Base-by-base conservation (phyloP, 2,797 vertebrate genomes). In the Bryconaethiops microstoma region DNA sequence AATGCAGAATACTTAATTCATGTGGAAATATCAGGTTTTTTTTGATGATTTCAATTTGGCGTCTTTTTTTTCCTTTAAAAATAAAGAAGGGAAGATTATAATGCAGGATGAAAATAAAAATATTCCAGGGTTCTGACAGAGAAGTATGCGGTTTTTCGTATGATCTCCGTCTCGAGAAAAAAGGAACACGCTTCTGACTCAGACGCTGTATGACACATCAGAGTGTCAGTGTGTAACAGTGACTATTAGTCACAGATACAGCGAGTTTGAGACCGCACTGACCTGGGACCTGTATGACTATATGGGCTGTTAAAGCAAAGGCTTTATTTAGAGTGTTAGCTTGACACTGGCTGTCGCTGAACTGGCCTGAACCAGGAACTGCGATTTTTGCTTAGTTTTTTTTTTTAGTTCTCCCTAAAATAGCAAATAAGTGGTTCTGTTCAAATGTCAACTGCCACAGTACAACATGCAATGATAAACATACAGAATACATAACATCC, bases 201-300 rank as follows among this genome's bases (percentile, higher is more conserved):
- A 78, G 25, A 60, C 64, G 54, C 63, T n/a, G 40, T 65, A 72
- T 82, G 75, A 78, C 70, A 68, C 81, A 82, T 60, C 13, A 10
- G 45, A 57, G 75, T 77, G 40, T 45, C 39, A 29, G 29, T 71
- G 68, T 77, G 68, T 75, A 69, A 75, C 39, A 50, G 17, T 72
- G 69, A 73, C 62, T 13, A 23, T 74, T 82, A 73, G 55, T 82
- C 81, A 82, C 70, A 68, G 81, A 73, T 74, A 69, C 42, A 29
- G 76, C 16, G 17, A 39, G 40, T 73, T 69, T 62, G 55, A 69
- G 29, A 3, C 60, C 52, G 16, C 62, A 40, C 75, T 67, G 72
- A 42, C 29, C 55, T 39, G 63, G 25, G 52, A 62, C 35, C 40
- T 62, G 71, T 78, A 19, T 19, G 35, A 71, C 45, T 8, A 21